Evolutionary conservation across 1,140 invertebrate species (phyloP), one percentile per base, ranked within the genome.

Genomic region (Trachymyrmex septentrionalis): DNA sequence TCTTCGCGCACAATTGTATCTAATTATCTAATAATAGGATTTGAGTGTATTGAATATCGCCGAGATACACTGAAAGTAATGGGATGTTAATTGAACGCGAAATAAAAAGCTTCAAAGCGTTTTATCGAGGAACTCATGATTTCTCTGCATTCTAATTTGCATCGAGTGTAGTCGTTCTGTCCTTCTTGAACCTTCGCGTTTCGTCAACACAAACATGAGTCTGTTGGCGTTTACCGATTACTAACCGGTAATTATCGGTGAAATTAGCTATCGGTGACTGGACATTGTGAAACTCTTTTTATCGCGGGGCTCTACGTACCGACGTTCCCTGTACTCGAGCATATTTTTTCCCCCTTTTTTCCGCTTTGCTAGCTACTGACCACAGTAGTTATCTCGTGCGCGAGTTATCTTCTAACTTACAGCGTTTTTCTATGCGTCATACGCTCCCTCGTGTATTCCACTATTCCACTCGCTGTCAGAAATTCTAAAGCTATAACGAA

Each of bases 401-500:
- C 44, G 50, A 21, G 30, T 78, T 78, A 81, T 82, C 44, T 64
- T n/a, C 21, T 38, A 44, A 53, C 75, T 55, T 87, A 10, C 27
- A 76, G 34, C n/a, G 53, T 55, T 77, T 64, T 76, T 73, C 48
- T 71, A 34, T 59, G 34, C 24, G 21, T 76, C 67, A 73, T 82
- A 44, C 57, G 27, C 24, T 75, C 77, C 53, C 87, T 86, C 38
- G 30, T 55, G 55, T 78, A 50, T 24, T 63, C 27, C 21, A 38
- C 30, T 78, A 50, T 24, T 63, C 27, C 21, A 38, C 30, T 19
- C 44, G 0, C 34, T 30, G 53, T 24, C 59, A 88, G 82, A 89
- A 89, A 89, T 86, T 80, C 82, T 86, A 88, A 85, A 78, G 27
- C 69, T 48, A 80, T 59, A 57, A 78, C 81, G 53, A 76, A 67